A percentile compares a stretch with the other conserved stretches of the same genome.
phyloP scores from a whole-genome alignment of 2,888 invertebrate species.

The Asteroscopus sphinx region DNA sequence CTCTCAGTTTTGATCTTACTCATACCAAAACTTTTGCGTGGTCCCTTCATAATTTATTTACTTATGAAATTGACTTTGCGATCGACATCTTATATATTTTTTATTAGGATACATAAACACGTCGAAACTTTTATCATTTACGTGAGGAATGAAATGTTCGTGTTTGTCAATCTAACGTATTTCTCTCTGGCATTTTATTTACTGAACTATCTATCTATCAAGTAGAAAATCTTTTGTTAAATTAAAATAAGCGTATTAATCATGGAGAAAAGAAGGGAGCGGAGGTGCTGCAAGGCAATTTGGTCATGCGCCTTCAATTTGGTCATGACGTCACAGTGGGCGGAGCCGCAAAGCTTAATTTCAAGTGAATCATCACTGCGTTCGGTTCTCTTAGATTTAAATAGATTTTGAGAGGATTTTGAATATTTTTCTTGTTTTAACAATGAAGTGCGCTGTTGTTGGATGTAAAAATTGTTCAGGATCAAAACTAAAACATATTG shows the following conservation, averaged over 20 bases:
- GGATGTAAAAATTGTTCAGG: no score
- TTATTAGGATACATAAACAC: conserved; percentile 43
- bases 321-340: no score
- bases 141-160: conserved; percentile 25
- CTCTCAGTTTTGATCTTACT: conserved; percentile 66
- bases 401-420: no score
- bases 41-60: conserved; percentile 63
- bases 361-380: no score
- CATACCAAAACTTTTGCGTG: conserved; percentile 61
- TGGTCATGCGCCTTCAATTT: no score
- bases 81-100: conserved; percentile 53
- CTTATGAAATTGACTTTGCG: conserved; percentile 58
- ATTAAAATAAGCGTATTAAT: conserved; percentile 5
- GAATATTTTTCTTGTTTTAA: no score
- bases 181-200: conserved; percentile 17
- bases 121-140: conserved; percentile 18
- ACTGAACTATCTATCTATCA: neutral
- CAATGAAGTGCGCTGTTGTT: no score
- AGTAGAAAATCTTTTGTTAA: neutral
- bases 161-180: conserved; percentile 26
- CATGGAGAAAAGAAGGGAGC: no score
- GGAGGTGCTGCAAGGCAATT: no score
- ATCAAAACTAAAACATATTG: no score
- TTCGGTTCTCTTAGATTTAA: no score
- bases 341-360: no score